A percentile compares a stretch with the other conserved stretches of the same genome.
Evolutionary conservation across 2,888 invertebrate species (phyloP).

Genomic region (Scaptomyza reducta): DNA sequence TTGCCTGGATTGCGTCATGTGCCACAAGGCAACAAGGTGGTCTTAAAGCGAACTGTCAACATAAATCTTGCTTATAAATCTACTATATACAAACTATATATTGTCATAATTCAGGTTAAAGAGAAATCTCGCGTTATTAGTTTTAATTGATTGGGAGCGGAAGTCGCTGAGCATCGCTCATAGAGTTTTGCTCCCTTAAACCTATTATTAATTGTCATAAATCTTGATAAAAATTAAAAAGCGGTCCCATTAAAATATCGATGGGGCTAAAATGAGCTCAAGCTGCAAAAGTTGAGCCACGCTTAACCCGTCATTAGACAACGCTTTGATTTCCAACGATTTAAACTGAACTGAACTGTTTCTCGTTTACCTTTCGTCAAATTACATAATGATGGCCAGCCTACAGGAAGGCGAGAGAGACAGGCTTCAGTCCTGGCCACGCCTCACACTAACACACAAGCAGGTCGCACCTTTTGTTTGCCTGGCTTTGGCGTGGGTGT

Average conservation of each 20-base stretch:
- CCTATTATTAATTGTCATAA: slow-evolving; percentile 84
- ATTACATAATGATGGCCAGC: slow-evolving; percentile 77
- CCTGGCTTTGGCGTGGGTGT: slow-evolving; percentile 54
- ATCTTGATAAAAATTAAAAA: slow-evolving; percentile 81
- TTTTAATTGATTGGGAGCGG: slow-evolving; percentile 76
- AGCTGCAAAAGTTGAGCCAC: slow-evolving; percentile 59
- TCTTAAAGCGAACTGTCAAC: slow-evolving; percentile 38
- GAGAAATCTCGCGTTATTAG: slow-evolving; percentile 14
- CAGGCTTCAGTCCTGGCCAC: slow-evolving; percentile 51
- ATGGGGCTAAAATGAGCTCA: slow-evolving; percentile 47
- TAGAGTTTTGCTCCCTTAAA: slow-evolving; percentile 32
- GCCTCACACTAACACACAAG: slow-evolving; percentile 23
- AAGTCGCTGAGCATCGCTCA: slow-evolving; percentile 49
- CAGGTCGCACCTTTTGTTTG: slow-evolving; percentile 55
- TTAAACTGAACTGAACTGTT: slow-evolving; percentile 27
- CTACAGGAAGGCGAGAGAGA: slow-evolving; percentile 25
- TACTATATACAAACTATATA: slow-evolving; percentile 22
- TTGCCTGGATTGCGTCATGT: slow-evolving; percentile 64
- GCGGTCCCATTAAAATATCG: slow-evolving; percentile 59
- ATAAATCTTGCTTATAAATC: slow-evolving; percentile 67
- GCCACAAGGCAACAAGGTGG: slow-evolving; percentile 46
- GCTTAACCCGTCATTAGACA: slow-evolving; percentile 57
- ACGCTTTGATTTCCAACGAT: slow-evolving; percentile 56
- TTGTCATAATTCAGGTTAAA: slow-evolving; percentile 68
- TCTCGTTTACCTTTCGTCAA: slow-evolving; percentile 63